Conservation (phyloP, 1,140 invertebrate species). For the Anoplophora glabripennis region DNA sequence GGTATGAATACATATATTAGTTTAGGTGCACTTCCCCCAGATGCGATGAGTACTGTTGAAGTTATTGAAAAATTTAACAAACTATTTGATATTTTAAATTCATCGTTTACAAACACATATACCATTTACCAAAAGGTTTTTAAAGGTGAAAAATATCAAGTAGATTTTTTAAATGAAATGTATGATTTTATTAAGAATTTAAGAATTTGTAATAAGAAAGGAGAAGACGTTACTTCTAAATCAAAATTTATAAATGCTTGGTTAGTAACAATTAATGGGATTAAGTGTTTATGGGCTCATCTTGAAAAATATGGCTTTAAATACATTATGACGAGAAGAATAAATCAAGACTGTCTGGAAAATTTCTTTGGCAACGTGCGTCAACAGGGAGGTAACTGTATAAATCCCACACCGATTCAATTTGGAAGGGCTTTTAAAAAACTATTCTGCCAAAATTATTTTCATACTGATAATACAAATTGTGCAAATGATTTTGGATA, state of each 20-base stretch:
- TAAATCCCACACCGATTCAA: constrained; percentile 3
- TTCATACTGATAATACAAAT: constrained; percentile 5
- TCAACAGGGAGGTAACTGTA: constrained; percentile 5
- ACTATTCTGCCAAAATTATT: constrained; percentile 6
- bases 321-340: neutral
- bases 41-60: neutral
- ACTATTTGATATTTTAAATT: constrained; percentile 4
- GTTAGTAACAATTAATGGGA: neutral
- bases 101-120: neutral
- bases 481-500: constrained; percentile 5
- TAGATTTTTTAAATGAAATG: neutral
- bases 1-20: constrained; percentile 1
- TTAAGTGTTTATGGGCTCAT: neutral
- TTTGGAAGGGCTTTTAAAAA: constrained; percentile 8
- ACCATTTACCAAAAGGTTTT: neutral
- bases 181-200: neutral
- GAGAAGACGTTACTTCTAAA: constrained; percentile 1
- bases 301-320: neutral
- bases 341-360: constrained; percentile 2
- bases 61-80: constrained; percentile 1
- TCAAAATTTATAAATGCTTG: neutral
- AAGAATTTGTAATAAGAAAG: neutral
- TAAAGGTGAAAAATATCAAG: neutral
- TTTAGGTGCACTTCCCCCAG: neutral
- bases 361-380: constrained; percentile 6